Evolutionary conservation across 1,140 invertebrate genomes (phyloP).

Genomic region (Drosophila gunungcola): DNA sequence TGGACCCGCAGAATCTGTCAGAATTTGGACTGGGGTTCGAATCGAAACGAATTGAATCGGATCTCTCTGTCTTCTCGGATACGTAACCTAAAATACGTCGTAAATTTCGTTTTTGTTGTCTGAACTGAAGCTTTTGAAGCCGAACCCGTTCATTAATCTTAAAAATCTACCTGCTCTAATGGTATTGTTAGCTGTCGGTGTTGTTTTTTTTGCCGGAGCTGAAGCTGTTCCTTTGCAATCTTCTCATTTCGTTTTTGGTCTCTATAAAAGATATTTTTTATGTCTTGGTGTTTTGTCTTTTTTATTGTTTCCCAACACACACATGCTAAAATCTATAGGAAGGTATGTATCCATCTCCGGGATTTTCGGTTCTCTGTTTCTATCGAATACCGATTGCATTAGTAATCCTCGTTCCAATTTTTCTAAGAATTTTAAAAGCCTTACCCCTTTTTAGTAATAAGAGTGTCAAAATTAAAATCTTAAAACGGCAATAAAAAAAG

Average conservation of each 20-base stretch:
- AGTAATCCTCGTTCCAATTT: conserved; percentile 20
- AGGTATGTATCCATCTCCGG: conserved; percentile 12
- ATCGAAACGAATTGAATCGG: conserved; percentile 15
- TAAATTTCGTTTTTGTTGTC: conserved; percentile 62
- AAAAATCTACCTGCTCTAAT: conserved; percentile 74
- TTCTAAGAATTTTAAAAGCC: conserved; percentile 15
- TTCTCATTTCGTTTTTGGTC: conserved; percentile 38
- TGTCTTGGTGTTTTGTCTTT: conserved; percentile 24
- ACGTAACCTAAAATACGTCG: conserved; percentile 44
- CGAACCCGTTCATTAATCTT: conserved; percentile 78
- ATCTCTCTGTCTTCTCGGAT: conserved; percentile 14
- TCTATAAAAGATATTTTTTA: conserved; percentile 49
- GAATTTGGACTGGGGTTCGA: conserved; percentile 35
- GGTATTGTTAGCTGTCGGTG: conserved; percentile 58
- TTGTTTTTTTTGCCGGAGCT: conserved; percentile 2
- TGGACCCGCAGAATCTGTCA: conserved; percentile 41
- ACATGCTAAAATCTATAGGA: conserved; percentile 1
- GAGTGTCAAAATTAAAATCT: conserved; percentile 8
- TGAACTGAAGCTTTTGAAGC: conserved; percentile 55
- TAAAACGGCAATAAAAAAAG: too few relatives aligned
- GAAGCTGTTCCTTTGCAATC: conserved; percentile 35
- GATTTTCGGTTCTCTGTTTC: conserved; percentile 11
- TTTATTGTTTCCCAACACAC: conserved; percentile 21
- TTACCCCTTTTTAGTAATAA: neutral
- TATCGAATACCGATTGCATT: conserved; percentile 42